Evolutionary conservation across 2,113 vertebrate species (phyloP).

Genomic region (Nerophis lumbriciformis): DNA sequence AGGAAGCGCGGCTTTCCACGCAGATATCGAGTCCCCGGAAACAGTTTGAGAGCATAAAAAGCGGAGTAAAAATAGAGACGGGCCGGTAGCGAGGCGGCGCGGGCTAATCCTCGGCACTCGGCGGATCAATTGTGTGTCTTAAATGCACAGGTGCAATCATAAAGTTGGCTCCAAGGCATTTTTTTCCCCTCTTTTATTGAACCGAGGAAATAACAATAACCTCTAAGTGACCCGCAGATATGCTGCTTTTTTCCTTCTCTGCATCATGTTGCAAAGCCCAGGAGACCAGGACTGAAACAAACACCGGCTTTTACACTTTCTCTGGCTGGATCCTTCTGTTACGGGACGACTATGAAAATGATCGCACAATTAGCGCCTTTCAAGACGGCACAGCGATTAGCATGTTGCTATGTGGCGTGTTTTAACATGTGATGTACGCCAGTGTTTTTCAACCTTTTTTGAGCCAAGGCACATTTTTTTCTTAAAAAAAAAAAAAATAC

Average conservation of each 20-base stretch:
- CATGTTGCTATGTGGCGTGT: no score
- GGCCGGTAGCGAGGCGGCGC: background rate
- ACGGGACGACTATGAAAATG: background rate
- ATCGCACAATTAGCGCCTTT: background rate
- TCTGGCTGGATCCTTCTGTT: background rate
- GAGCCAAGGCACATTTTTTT: no score
- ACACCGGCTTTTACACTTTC: background rate
- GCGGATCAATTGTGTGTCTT: slow-evolving; percentile 28
- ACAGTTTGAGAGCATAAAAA: slow-evolving; percentile 8
- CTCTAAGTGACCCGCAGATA: slow-evolving; percentile 6
- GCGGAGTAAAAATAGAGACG: slow-evolving; percentile 26
- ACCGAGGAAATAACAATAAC: slow-evolving; percentile 7
- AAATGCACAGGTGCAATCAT: slow-evolving; percentile 21
- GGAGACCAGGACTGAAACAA: slow-evolving; percentile 3
- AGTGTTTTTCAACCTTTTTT: no score
- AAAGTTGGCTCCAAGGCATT: background rate
- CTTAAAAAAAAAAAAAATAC: no score
- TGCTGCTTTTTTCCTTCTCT: slow-evolving; percentile 3
- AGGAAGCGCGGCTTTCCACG: slow-evolving; percentile 19
- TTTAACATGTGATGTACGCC: no score
- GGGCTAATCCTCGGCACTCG: slow-evolving; percentile 14
- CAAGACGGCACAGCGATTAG: no score
- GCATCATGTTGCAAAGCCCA: background rate
- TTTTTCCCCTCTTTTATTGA: slow-evolving; percentile 1
- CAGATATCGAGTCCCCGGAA: slow-evolving; percentile 21